Evolutionary conservation across 2,888 invertebrate species (phyloP), one percentile per base, ranked within the genome.

Genomic region (Bombyx huttoni): DNA sequence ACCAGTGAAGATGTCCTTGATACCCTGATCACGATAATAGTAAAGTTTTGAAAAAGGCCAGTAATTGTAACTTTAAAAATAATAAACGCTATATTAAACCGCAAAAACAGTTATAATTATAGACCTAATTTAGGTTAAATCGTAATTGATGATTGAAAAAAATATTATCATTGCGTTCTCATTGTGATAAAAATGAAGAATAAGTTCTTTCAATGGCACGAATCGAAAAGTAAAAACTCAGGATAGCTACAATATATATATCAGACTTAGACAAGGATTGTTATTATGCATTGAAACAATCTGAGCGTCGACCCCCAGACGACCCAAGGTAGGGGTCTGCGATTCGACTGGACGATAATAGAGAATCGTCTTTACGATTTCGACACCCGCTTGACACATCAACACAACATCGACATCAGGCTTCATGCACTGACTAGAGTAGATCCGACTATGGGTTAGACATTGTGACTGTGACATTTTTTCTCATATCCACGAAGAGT

Each of bases 341-440:
- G 63, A 68, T 64, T 68, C 63, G 73, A 73, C 72, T 75, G 73
- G 70, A 69, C 77, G 74, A 76, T 83, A 81, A 84, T 81, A 82
- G 79, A 78, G 75, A 73, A 75, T 70, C 75, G 73, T 67, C 77
- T 85, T 85, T 83, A 85, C 81, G 85, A 83, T 73, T 71, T 73
- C 72, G 70, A 77, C 79, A 78, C 77, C 74, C 80, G 76, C 72
- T 78, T 75, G 70, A 72, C 80, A 83, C 81, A 79, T 83, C 81
- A 76, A 80, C 78, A 79, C 78, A 61, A 70, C 67, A 70, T 72
- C 67, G 68, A 66, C 62, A 60, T 56, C 62, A 8, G 7, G 59
- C 59, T 59, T 55, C 54, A 53, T 53, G 51, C 49, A 53, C 35
- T 50, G 24, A 14, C 45, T 45, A 53, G 62, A 70, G 75, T 55